Evolutionary conservation across 1,140 invertebrate species (phyloP), one percentile per base, ranked within the genome.

Genomic region (Saccostrea echinata): DNA sequence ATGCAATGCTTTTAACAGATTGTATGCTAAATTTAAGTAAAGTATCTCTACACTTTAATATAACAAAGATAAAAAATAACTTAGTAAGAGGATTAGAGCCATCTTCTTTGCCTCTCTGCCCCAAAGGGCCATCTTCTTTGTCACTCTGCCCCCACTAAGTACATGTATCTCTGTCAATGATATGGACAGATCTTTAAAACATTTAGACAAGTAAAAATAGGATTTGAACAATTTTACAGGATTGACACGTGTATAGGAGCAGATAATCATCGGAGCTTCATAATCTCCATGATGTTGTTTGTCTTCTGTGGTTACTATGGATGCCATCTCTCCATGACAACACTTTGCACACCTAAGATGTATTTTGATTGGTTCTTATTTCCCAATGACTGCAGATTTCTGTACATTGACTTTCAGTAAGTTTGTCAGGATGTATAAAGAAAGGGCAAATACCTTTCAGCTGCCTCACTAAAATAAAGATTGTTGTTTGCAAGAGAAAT

Each of bases 311-410:
- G 93, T 86, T 87, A 91, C 68, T 94, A 94, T 88, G 93, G 91
- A 35, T 82, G 84, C 64, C 93, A 94, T 64, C 89, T 94, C 11
- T 93, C 93, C 33, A 86, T 94, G 86, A 94, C 93, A 52, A 93
- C 94, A 12, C 86, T 94, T n/a, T 94, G 94, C 85, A 94, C 93
- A 27, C 93, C 94, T n/a, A 88, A 91, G 64, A 93, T 94, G 91
- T 91, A 93, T 84, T 87, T 90, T 16, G 93, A 93, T 52, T 94
- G 92, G 93, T 92, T 94, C 82, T 91, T 94, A 0, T 83, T 92
- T 0, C 93, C 94, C 0, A 91, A 88, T 85, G 94, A 94, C 84
- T 94, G 94, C 86, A 81, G 93, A 61, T 94, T 93, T 88, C 55
- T 94, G 8, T 94, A 94, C 86, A 85, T 84, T 64, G 91, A 94